These are phyloP conservation scores for Drosophila planitibia DNA, from an alignment of 2,888 invertebrate species.

Conservation along the genomic window DNA sequence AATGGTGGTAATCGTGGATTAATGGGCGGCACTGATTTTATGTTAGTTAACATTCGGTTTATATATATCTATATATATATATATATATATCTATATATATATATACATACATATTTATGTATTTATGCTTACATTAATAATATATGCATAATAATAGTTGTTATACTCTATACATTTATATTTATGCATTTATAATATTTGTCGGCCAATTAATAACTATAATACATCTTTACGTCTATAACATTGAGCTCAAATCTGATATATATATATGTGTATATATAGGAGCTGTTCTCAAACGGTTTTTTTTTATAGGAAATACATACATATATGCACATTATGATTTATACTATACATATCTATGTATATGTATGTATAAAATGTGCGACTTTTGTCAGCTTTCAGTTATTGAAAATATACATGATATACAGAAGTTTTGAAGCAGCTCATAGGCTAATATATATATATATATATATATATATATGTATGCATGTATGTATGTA, in stretches of 20 bases:
- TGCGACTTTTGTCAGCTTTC: neutral
- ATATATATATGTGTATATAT: conserved; percentile 13
- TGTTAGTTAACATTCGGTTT: conserved; percentile 78
- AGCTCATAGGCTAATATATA: conserved; percentile 34
- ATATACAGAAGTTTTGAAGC: conserved; percentile 31
- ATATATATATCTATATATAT: conserved; percentile 8
- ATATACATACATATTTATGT: conserved; percentile 13
- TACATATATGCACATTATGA: neutral
- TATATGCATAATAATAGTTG: conserved; percentile 18
- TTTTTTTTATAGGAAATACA: conserved; percentile 16
- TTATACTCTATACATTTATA: conserved; percentile 19
- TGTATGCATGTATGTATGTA: conserved; percentile 23
- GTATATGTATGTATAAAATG: neutral
- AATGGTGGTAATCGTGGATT: conserved; percentile 81
- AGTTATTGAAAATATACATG: conserved; percentile 16
- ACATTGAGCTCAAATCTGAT: conserved; percentile 51
- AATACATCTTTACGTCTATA: conserved; percentile 48
- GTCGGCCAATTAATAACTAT: conserved; percentile 44
- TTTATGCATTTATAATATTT: conserved; percentile 34
- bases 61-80: conserved; percentile 42
- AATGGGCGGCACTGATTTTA: conserved; percentile 80
- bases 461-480: conserved; percentile 33
- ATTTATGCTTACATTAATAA: conserved; percentile 8
- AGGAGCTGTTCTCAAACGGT: conserved; percentile 13
- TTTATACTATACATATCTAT: neutral